Percentiles rank a stretch among this genome's conserved stretches.
phyloP scores from a whole-genome alignment of 2,113 vertebrate genomes.

The Dromiciops gliroides region DNA sequence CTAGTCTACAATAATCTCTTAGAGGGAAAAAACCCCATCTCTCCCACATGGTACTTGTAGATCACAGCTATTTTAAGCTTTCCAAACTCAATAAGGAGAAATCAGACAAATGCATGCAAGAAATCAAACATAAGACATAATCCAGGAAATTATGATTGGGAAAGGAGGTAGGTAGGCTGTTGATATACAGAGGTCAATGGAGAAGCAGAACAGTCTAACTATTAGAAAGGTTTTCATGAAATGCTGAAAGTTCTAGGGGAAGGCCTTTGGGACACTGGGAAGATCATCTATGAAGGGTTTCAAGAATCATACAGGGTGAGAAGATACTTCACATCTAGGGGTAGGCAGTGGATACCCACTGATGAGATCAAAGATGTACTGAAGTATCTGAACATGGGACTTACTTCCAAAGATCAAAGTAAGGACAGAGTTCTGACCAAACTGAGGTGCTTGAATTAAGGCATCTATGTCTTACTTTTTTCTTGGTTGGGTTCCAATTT shows the following conservation, averaged over 20 bases:
- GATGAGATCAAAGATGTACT: not conserved
- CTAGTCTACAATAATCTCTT: not conserved
- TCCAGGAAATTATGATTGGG: not conserved
- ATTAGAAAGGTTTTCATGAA: not conserved
- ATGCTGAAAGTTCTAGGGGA: not conserved
- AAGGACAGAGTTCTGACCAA: slow-evolving; percentile 40
- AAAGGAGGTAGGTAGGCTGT: not conserved
- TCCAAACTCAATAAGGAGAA: not conserved
- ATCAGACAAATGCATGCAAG: not conserved
- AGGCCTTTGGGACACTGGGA: not conserved
- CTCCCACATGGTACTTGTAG: not conserved
- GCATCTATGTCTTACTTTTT: slow-evolving; percentile 87
- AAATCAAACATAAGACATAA: not conserved
- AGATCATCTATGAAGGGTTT: not conserved
- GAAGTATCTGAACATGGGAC: not conserved
- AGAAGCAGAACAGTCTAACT: not conserved
- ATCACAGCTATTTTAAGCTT: not conserved
- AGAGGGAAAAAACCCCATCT: not conserved
- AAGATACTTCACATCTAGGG: not conserved
- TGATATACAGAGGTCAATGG: not conserved
- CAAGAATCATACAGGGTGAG: not conserved
- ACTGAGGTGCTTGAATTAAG: slow-evolving; percentile 47
- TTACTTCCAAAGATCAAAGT: not conserved
- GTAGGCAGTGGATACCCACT: not conserved
- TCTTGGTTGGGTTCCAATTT: slow-evolving; percentile 93